phyloP scores from a whole-genome alignment of 1,140 invertebrate species.

The Eueides isabella region DNA sequence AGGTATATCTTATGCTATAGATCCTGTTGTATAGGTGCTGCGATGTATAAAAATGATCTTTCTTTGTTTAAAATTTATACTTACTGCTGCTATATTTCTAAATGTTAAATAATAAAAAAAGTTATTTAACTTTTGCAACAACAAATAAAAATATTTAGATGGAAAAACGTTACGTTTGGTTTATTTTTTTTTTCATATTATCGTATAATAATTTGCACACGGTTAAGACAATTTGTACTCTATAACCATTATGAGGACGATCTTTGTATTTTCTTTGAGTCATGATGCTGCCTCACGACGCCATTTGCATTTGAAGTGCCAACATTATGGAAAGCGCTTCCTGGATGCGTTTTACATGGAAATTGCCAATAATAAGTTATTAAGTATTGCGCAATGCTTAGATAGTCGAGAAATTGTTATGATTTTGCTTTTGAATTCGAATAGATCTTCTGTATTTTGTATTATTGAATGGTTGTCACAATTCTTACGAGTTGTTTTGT shows the following conservation, averaged over 20 bases:
- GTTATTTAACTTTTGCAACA: too few species aligned
- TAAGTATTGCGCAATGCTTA: conserved; percentile 11
- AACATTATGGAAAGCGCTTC: conserved; percentile 26
- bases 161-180: neutral
- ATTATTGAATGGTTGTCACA: neutral
- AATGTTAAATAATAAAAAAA: too few species aligned
- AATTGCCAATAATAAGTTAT: conserved; percentile 35
- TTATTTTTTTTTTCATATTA: neutral
- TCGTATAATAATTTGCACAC: conserved; percentile 12
- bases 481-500: neutral
- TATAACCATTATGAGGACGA: conserved; percentile 9
- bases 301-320: conserved; percentile 31
- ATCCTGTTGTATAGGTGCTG: too few species aligned
- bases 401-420: neutral
- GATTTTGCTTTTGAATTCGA: neutral
- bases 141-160: neutral
- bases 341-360: conserved; percentile 34
- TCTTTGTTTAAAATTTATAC: too few species aligned
- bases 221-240: conserved; percentile 15
- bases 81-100: too few species aligned
- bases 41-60: too few species aligned
- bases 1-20: too few species aligned
- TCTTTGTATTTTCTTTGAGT: conserved; percentile 13
- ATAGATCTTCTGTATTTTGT: neutral
- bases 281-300: conserved; percentile 18